A percentile compares a stretch with the other conserved stretches of the same genome.
These are phyloP conservation scores for Spilogale gracilis DNA, from an alignment of 2,113 vertebrate genomes.

Conservation along the genomic window DNA sequence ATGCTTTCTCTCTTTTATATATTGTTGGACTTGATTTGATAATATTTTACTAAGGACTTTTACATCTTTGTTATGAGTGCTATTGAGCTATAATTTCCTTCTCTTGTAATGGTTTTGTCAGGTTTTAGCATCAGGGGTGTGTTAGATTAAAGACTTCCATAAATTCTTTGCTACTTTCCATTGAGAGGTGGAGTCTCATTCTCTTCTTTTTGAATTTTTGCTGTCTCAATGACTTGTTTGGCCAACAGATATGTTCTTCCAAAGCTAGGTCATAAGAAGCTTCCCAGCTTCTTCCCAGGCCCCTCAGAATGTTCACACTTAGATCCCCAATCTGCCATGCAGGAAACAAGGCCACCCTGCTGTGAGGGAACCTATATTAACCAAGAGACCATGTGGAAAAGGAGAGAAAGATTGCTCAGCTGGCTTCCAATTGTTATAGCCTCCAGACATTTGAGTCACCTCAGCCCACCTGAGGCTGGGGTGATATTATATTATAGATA, in stretches of 20 bases:
- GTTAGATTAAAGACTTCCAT: neutral
- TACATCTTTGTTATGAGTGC: neutral
- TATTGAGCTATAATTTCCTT: slow-evolving; percentile 42
- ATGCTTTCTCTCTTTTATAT: slow-evolving; percentile 12
- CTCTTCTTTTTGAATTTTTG: neutral
- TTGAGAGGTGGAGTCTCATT: neutral
- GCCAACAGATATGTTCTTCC: neutral
- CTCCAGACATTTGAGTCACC: neutral
- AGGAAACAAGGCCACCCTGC: neutral
- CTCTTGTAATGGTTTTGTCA: neutral
- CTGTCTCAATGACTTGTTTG: neutral
- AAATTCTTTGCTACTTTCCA: neutral
- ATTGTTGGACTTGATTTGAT: neutral
- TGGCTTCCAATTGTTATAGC: neutral
- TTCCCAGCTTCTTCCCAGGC: neutral
- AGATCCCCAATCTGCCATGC: neutral
- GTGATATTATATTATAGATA: neutral
- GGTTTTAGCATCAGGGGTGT: neutral
- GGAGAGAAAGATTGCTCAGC: neutral
- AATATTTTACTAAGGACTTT: slow-evolving; percentile 39
- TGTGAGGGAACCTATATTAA: neutral
- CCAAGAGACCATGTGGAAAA: neutral
- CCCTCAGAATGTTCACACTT: neutral
- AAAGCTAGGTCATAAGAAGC: neutral
- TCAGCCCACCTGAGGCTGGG: neutral